Conservation (phyloP, 2,797 vertebrate species). For the Zonotrichia albicollis region DNA sequence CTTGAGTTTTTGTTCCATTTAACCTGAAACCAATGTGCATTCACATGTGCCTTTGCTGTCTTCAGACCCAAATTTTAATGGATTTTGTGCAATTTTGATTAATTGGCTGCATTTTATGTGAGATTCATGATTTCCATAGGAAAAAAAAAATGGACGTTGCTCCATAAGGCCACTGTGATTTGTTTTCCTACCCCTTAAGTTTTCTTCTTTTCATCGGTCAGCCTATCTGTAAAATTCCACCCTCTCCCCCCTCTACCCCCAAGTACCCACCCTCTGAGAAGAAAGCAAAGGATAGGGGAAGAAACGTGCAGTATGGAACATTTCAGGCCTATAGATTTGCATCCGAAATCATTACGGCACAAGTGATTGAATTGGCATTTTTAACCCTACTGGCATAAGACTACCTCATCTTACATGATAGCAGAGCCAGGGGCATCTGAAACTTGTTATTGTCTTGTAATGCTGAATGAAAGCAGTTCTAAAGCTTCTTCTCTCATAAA, state of each 20-base stretch:
- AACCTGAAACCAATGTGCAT: not conserved
- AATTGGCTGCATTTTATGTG: not conserved
- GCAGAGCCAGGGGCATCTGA: not conserved
- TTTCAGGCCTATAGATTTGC: not conserved
- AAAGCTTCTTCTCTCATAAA: not conserved
- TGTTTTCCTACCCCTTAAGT: not conserved
- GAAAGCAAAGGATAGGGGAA: not conserved
- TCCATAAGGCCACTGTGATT: not conserved
- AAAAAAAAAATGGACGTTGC: not conserved
- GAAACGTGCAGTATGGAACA: not conserved
- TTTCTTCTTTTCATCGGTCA: not conserved
- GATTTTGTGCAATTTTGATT: not conserved
- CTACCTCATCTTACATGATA: not conserved
- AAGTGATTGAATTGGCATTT: not conserved
- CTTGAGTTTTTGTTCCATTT: not conserved
- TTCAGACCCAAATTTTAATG: not conserved
- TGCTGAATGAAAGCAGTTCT: not conserved
- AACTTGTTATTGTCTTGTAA: not conserved
- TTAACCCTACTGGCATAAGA: not conserved
- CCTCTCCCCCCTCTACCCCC: accelerated
- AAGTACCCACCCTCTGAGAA: not conserved
- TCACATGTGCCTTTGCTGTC: not conserved
- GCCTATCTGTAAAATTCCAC: not conserved
- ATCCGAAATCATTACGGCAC: not conserved
- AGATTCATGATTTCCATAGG: not conserved